These are phyloP conservation scores for Peromyscus californicus DNA, from an alignment of 2,113 vertebrate species.

Conservation along the genomic window DNA sequence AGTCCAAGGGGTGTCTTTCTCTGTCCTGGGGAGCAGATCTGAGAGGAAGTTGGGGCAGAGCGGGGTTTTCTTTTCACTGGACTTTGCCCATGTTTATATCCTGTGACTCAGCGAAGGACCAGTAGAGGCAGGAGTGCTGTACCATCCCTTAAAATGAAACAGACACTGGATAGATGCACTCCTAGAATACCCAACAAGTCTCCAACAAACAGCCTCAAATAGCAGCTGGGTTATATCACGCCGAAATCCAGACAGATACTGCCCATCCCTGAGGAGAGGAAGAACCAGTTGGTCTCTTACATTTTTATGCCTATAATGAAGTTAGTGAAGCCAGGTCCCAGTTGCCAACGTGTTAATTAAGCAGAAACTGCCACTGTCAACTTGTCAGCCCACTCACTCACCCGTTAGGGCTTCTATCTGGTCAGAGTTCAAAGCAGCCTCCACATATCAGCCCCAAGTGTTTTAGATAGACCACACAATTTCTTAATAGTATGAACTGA, in stretches of 20 bases:
- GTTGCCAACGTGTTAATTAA: conserved; percentile 13
- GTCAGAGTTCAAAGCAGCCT: background rate
- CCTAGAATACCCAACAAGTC: conserved; percentile 56
- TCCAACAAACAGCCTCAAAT: conserved; percentile 48
- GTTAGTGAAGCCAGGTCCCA: background rate
- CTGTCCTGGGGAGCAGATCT: background rate
- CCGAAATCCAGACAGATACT: conserved; percentile 68
- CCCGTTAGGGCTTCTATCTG: background rate
- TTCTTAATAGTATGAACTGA: conserved; percentile 13
- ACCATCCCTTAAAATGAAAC: background rate
- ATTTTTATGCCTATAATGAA: background rate
- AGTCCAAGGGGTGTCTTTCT: background rate
- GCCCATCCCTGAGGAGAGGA: background rate
- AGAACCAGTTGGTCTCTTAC: conserved; percentile 9
- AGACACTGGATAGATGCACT: conserved; percentile 26
- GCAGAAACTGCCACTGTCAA: background rate
- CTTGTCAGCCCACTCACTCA: background rate
- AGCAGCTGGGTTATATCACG: conserved; percentile 14
- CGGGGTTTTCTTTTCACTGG: no score
- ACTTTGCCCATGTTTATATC: background rate
- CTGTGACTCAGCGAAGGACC: background rate
- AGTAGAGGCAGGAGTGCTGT: background rate
- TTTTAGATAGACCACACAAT: background rate
- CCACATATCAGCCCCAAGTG: background rate
- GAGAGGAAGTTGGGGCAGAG: background rate